Conservation (phyloP, 2,797 vertebrate species). For the Morus bassanus region DNA sequence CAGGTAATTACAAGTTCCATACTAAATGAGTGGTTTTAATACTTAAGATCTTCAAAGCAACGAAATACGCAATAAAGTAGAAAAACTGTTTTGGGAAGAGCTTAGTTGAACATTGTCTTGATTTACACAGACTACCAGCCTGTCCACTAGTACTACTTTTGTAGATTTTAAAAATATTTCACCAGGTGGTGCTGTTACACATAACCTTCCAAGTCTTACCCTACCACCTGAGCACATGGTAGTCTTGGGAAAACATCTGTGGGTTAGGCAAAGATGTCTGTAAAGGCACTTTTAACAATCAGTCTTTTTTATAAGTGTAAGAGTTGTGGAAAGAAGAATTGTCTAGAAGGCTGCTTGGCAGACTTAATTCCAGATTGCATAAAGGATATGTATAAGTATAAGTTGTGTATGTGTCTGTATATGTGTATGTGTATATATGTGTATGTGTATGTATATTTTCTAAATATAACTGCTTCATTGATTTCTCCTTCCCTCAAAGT, state of each 20-base stretch:
- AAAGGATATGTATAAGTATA: not conserved
- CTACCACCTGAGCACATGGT: not conserved
- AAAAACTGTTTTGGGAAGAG: not conserved
- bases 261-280: not conserved
- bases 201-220: not conserved
- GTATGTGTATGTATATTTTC: not conserved
- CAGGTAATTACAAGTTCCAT: not conserved
- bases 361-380: not conserved
- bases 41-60: not conserved
- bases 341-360: not conserved
- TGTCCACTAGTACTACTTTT: not conserved
- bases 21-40: not conserved
- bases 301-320: not conserved
- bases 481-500: not conserved
- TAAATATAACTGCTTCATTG: not conserved
- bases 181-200: conserved; percentile 60
- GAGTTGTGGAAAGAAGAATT: not conserved
- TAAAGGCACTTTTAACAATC: not conserved
- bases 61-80: not conserved
- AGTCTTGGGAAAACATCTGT: not conserved
- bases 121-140: not conserved
- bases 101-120: not conserved
- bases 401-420: not conserved
- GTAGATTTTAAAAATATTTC: not conserved
- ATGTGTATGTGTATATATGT: not conserved